These are phyloP conservation scores for Forbesichthys agassizii DNA, from an alignment of 2,113 vertebrate genomes.

Conservation along the genomic window DNA sequence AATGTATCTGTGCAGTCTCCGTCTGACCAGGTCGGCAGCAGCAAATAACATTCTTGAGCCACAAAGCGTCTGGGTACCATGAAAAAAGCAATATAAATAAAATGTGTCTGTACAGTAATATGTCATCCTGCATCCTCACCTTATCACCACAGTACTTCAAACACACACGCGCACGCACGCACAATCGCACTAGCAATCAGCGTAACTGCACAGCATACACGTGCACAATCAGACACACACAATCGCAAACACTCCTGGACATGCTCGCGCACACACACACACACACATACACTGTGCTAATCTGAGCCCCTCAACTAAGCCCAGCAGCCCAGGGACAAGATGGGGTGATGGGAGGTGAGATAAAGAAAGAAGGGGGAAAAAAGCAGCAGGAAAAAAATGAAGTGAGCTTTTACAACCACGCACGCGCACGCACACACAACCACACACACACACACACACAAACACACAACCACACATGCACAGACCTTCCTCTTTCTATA, in stretches of 20 bases:
- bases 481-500: slow-evolving; percentile 50
- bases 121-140: too few relatives aligned
- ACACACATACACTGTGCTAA: slow-evolving; percentile 41
- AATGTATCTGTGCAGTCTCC: too few relatives aligned
- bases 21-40: too few relatives aligned
- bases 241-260: not conserved
- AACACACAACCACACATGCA: slow-evolving; percentile 32
- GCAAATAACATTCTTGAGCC: too few relatives aligned
- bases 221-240: slow-evolving; percentile 19
- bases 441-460: not conserved
- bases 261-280: slow-evolving; percentile 23
- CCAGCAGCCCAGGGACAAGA: slow-evolving; percentile 49
- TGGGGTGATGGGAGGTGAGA: slow-evolving; percentile 75
- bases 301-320: slow-evolving; percentile 40
- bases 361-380: slow-evolving; percentile 73
- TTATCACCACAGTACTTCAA: not conserved
- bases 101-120: too few relatives aligned
- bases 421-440: slow-evolving; percentile 30
- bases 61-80: not conserved
- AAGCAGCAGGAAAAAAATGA: slow-evolving; percentile 50
- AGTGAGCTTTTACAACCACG: slow-evolving; percentile 52
- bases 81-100: too few relatives aligned
- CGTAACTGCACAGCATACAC: not conserved
- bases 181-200: not conserved
- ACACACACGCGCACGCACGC: slow-evolving; percentile 28